Evolutionary conservation across 2,797 vertebrate species (phyloP).

Genomic region (Miopithecus talapoin): DNA sequence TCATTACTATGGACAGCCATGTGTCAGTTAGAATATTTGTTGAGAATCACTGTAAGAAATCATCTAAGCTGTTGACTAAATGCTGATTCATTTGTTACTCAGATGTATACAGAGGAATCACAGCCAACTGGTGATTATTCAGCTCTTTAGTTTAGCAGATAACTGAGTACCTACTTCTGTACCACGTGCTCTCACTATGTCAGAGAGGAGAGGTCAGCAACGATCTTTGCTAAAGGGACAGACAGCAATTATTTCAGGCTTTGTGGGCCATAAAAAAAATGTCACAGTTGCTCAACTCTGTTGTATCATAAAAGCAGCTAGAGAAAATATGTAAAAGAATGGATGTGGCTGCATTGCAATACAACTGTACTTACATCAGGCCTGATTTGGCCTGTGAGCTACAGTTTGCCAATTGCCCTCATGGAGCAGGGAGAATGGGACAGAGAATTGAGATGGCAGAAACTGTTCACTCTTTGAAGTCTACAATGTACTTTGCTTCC

Average conservation of each 20-base stretch:
- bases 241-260: background rate
- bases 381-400: background rate
- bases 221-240: background rate
- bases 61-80: background rate
- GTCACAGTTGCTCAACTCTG: background rate
- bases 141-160: background rate
- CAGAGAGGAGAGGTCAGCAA: background rate
- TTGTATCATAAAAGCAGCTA: background rate
- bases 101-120: background rate
- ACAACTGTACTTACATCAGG: background rate
- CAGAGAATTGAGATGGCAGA: background rate
- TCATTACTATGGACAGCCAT: background rate
- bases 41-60: background rate
- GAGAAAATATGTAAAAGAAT: background rate
- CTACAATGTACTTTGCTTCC: background rate
- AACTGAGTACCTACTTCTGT: background rate
- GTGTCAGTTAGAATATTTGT: background rate
- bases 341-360: background rate
- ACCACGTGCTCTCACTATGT: rapidly evolving
- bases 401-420: background rate
- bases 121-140: background rate
- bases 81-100: background rate
- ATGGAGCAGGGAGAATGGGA: too few relatives aligned
- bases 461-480: background rate
- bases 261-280: background rate